Conservation (phyloP, 1,140 invertebrate genomes). For the Idris sp. region DNA sequence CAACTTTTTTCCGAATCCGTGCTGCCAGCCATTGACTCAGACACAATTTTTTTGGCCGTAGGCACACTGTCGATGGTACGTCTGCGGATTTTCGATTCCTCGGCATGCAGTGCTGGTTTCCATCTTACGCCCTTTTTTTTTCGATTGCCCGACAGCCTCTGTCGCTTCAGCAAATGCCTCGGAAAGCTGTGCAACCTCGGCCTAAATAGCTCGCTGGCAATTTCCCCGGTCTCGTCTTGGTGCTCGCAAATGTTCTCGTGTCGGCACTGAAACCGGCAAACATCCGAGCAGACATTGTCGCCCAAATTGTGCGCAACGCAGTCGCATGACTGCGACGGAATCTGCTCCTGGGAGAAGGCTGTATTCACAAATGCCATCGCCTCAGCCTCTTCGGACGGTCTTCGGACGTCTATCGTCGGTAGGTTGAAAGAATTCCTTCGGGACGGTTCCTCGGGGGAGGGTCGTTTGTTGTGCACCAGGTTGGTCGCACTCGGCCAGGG, state of each 20-base stretch:
- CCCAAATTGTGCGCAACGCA: slow-evolving; percentile 21
- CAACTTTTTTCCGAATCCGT: slow-evolving; percentile 44
- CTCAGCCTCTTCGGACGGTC: slow-evolving; percentile 35
- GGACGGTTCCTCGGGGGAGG: slow-evolving; percentile 11
- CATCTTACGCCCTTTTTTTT: slow-evolving; percentile 65
- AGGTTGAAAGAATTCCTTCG: slow-evolving; percentile 55
- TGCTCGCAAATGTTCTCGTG: slow-evolving; percentile 58
- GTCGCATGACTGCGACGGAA: slow-evolving; percentile 24
- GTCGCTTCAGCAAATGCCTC: slow-evolving; percentile 57
- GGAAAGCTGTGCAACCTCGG: slow-evolving; percentile 38
- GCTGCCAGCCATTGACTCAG: slow-evolving; percentile 53
- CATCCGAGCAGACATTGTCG: slow-evolving; percentile 51
- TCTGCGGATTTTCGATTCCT: slow-evolving; percentile 36
- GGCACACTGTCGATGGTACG: slow-evolving; percentile 61
- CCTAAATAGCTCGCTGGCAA: not conserved
- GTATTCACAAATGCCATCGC: slow-evolving; percentile 65
- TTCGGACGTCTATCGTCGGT: slow-evolving; percentile 51
- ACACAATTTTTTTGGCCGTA: slow-evolving; percentile 35
- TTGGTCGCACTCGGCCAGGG: slow-evolving; percentile 73
- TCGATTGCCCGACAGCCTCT: slow-evolving; percentile 43
- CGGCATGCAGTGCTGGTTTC: slow-evolving; percentile 44
- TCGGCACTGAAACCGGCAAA: slow-evolving; percentile 59
- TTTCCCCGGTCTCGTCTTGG: slow-evolving; percentile 17
- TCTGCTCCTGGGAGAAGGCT: slow-evolving; percentile 64
- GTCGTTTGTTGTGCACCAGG: slow-evolving; percentile 38